phyloP scores from a whole-genome alignment of 1,140 invertebrate genomes.

The Antheraea pernyi region DNA sequence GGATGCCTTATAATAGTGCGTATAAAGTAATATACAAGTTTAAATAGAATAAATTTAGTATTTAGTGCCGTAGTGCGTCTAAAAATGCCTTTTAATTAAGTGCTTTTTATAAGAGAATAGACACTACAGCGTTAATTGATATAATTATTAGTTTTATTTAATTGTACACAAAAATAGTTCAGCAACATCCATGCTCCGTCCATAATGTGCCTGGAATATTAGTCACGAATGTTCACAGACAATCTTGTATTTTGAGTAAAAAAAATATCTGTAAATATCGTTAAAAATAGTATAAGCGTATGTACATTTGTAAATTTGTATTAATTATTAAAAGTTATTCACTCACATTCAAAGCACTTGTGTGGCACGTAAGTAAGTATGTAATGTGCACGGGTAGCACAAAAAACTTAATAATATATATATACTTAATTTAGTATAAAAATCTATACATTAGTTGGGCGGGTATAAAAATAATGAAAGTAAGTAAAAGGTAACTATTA shows the following conservation, averaged over 20 bases:
- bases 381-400: constrained; percentile 8
- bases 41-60: background rate
- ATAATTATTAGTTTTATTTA: background rate
- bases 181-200: background rate
- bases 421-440: no score
- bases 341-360: background rate
- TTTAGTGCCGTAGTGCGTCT: no score
- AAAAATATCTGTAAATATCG: no score
- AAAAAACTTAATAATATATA: background rate
- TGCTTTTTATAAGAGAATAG: background rate
- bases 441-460: no score
- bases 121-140: background rate
- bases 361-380: constrained; percentile 4
- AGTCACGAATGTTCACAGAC: no score
- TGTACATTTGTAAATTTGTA: no score
- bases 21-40: background rate
- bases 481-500: no score
- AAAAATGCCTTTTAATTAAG: background rate
- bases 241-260: no score
- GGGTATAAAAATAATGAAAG: no score
- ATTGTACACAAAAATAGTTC: background rate
- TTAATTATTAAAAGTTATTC: background rate
- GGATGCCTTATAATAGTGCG: background rate
- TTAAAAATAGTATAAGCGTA: no score
- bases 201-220: no score